Base-by-base conservation (phyloP, 2,797 vertebrate species). In the Holocentrus rufus region DNA sequence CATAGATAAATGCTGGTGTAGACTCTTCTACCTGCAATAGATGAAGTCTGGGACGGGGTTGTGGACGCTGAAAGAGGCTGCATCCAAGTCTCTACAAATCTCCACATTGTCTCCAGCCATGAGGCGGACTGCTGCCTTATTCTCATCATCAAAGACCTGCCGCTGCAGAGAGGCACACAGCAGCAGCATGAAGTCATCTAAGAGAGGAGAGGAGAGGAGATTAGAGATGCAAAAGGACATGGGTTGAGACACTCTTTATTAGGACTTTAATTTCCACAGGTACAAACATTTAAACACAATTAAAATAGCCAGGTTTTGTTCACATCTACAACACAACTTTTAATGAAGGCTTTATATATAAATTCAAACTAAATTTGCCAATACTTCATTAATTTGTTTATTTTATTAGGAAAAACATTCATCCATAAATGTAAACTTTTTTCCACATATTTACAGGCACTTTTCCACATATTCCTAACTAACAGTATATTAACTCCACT, bases 41-140 rank as follows among this genome's bases (percentile, higher is more conserved):
- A 99, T 96, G 85, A 99, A 99, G 77, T 99, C 98, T 0, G 98
- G 98, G 14, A 99, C 98, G 0, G 98, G 98, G 87, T 99, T 99
- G 82, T 99, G 96, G 60, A 98, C 96, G 59, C 96, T 98, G 83
- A 99, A 99, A 1, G 97, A 95, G 5, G 97, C 97, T 0, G 97
- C 98, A 0, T 99, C 98, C 61, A 99, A 93, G 85, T 97, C 97
- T 93, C 98, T 94, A 86, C 98, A 99, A 74, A 99, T 99, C 91
- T 99, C 98, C 15, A 99, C 97, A 3, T 99, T 99, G 88, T 99
- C 98, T 44, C 98, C 98, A 0, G 97, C 98, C 94, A 97, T 95
- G 80, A 99, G 92, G 31, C 98, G 94, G 4, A 99, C 96, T 0
- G 96, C 96, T 2, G 98, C 98, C 84, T 96, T 96, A 79, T 99